Base-by-base conservation (phyloP, 2,797 vertebrate species). In the Tapirus indicus region DNA sequence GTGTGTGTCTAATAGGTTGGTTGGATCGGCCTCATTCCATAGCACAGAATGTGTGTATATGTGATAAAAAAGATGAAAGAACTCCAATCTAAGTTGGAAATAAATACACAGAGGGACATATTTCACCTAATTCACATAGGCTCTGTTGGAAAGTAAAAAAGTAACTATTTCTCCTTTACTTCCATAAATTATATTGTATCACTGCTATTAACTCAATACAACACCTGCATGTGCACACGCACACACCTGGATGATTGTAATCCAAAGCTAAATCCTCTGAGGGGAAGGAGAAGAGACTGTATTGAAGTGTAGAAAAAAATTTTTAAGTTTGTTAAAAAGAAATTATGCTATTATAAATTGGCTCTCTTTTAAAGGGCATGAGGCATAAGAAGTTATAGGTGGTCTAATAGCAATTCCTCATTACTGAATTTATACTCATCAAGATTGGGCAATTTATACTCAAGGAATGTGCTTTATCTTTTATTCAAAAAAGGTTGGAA, bases 51-150 rank as follows among this genome's bases (percentile, higher is more conserved):
- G 25, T 78, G 27, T 82, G 35, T 6, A 0, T 5, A 78, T 5
- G 6, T 41, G 69, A 91, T 97, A 86, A 93, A 97, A 90, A 95
- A 78, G 16, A 41, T 78, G n/a, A 14, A 52, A 84, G 60, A 32
- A 44, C 54, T 80, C 66, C 77, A 68, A 21, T 85, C n/a, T 88
- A 84, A 90, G 4, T 35, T 64, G 23, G 64, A 95, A 96, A 83
- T 80, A 91, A 94, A 94, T 38, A 83, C 82, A 68, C 60, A 86
- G 58, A 93, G 25, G 83, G 44, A 90, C 27, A 25, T 87, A 87
- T 79, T 94, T 96, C 83, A 79, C n/a, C 12, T 78, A 86, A 72
- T 66, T 94, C 35, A 68, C 49, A 66, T 6, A 84, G 38, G 13
- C 20, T 94, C 47, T 94, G 17, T 72, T 88, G 60, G 29, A 95